phyloP scores from a whole-genome alignment of 2,797 vertebrate genomes.

The Melanotaenia boesemani region DNA sequence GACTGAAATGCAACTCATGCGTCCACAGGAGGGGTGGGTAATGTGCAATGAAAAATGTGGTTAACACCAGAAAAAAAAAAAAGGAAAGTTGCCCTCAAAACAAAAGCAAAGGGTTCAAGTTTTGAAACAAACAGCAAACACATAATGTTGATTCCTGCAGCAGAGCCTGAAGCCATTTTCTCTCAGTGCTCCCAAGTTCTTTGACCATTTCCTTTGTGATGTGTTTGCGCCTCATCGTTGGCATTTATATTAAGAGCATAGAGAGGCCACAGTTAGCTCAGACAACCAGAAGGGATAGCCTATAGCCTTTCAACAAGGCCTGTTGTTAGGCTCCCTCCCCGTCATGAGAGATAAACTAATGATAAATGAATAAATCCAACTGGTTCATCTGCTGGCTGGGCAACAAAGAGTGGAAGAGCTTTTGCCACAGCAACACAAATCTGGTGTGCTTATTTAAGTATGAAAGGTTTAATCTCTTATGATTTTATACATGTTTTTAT shows the following conservation, averaged over 20 bases:
- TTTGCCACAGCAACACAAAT: not conserved
- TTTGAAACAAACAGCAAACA: not conserved
- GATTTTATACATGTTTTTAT: not conserved
- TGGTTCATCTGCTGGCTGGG: not conserved
- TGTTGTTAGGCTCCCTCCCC: not conserved
- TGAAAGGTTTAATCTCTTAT: not conserved
- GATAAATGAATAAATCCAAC: not conserved
- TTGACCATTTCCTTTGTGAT: slow-evolving; percentile 16
- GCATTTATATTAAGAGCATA: slow-evolving; percentile 47
- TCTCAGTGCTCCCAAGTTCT: slow-evolving; percentile 22
- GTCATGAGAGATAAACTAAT: not conserved
- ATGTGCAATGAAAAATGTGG: not conserved
- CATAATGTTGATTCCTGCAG: slow-evolving; percentile 36
- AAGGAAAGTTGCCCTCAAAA: not conserved
- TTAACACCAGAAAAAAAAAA: too few relatives aligned
- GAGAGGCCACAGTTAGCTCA: slow-evolving; percentile 10
- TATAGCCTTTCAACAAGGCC: not conserved
- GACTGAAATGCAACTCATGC: not conserved
- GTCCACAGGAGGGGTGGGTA: too few relatives aligned
- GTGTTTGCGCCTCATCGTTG: slow-evolving; percentile 33
- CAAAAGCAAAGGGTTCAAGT: not conserved
- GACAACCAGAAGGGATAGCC: not conserved
- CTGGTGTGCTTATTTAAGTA: not conserved
- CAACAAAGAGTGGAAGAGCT: too few relatives aligned
- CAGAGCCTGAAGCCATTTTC: slow-evolving; percentile 31